These are phyloP conservation scores for Oxystoma pomonae DNA, from an alignment of 2,888 invertebrate genomes.

Conservation along the genomic window DNA sequence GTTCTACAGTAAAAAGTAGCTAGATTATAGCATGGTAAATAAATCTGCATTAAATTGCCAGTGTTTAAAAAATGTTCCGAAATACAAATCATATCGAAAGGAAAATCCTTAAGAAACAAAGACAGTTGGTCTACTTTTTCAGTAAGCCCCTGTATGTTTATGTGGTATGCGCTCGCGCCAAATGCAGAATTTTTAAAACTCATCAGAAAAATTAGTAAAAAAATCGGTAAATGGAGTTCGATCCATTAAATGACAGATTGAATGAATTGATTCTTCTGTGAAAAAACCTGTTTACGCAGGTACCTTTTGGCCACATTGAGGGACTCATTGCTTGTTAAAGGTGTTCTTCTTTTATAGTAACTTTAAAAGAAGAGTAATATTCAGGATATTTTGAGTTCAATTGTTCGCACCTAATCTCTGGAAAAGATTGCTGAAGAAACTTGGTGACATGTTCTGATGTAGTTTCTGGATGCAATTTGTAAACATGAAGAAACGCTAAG, in stretches of 20 bases:
- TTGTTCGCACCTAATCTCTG: conserved; percentile 9
- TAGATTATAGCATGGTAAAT: conserved; percentile 1
- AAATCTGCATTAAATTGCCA: neutral
- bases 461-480: conserved; percentile 4
- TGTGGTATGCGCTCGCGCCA: neutral
- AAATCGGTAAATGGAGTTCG: neutral
- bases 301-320: conserved; percentile 7
- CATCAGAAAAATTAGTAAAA: neutral
- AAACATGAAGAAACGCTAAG: conserved; percentile 1
- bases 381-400: conserved; percentile 9
- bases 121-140: conserved; percentile 1
- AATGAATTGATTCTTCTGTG: neutral
- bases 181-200: neutral
- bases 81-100: neutral
- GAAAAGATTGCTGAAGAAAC: neutral
- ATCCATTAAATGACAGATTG: neutral
- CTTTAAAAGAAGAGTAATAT: conserved; percentile 8
- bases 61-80: neutral
- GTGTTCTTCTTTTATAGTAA: conserved; percentile 9
- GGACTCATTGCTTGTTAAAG: conserved; percentile 5
- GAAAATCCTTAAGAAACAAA: neutral
- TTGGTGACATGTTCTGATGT: conserved; percentile 4
- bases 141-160: neutral
- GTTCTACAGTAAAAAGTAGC: conserved; percentile 4
- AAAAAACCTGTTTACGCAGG: conserved; percentile 4